Conservation (phyloP, 2,113 vertebrate genomes). For the Silurus glanis region DNA sequence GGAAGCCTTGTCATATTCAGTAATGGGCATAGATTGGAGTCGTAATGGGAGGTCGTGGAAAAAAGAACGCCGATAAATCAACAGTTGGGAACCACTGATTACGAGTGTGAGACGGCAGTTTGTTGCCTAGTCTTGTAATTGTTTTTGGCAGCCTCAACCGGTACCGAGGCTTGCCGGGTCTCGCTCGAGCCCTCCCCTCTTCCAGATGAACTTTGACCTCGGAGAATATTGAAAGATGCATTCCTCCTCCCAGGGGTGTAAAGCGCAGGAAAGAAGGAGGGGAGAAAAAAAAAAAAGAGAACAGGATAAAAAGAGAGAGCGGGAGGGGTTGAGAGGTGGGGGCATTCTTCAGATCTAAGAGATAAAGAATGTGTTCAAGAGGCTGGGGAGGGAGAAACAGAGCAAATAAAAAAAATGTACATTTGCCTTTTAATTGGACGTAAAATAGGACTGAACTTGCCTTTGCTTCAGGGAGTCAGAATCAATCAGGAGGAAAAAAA, state of each 20-base stretch:
- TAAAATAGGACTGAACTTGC: slow-evolving; percentile 76
- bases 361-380: slow-evolving; percentile 47
- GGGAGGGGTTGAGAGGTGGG: neutral
- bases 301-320: slow-evolving; percentile 34
- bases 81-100: slow-evolving; percentile 69
- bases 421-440: slow-evolving; percentile 75
- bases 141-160: slow-evolving; percentile 69
- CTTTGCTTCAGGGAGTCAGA: slow-evolving; percentile 60
- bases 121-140: slow-evolving; percentile 61
- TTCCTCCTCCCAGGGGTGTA: slow-evolving; percentile 64
- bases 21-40: slow-evolving; percentile 76
- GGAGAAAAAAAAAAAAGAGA: neutral
- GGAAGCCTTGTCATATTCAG: slow-evolving; percentile 72
- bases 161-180: slow-evolving; percentile 45
- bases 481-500: slow-evolving; percentile 45
- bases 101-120: slow-evolving; percentile 62
- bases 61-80: slow-evolving; percentile 73
- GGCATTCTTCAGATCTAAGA: slow-evolving; percentile 45
- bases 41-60: slow-evolving; percentile 74
- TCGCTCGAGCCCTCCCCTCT: slow-evolving; percentile 54
- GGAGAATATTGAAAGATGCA: slow-evolving; percentile 63
- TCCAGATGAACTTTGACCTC: slow-evolving; percentile 75
- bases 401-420: slow-evolving; percentile 63
- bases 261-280: slow-evolving; percentile 55
- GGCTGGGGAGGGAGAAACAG: slow-evolving; percentile 50